These are phyloP conservation scores for Rhineura floridana DNA, from an alignment of 2,113 vertebrate genomes.

Conservation along the genomic window DNA sequence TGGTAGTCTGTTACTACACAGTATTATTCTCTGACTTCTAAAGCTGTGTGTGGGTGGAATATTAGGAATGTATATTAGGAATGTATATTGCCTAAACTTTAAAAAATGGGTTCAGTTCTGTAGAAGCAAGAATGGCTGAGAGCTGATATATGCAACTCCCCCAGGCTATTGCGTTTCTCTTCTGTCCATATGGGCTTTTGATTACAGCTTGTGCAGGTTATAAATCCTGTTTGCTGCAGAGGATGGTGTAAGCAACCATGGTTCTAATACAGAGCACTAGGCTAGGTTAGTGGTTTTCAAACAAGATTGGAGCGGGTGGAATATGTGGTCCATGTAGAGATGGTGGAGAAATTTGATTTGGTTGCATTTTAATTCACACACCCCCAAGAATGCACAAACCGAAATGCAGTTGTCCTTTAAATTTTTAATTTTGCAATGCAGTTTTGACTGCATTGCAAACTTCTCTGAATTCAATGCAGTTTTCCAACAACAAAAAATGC, in stretches of 20 bases:
- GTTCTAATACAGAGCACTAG: not conserved
- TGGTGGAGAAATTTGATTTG: too few relatives aligned
- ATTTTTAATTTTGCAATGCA: too few relatives aligned
- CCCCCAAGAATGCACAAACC: too few relatives aligned
- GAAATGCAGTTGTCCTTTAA: too few relatives aligned
- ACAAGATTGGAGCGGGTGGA: not conserved
- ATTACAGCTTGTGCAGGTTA: not conserved
- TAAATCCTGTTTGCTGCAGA: not conserved
- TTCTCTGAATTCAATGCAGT: too few relatives aligned
- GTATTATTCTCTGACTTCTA: conserved; percentile 9
- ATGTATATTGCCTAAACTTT: not conserved
- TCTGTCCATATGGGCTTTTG: not conserved
- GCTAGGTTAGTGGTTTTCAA: not conserved
- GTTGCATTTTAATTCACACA: too few relatives aligned
- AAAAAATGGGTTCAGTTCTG: not conserved
- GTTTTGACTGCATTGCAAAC: too few relatives aligned
- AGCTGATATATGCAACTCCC: not conserved
- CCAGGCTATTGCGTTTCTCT: not conserved
- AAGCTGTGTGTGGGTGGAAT: not conserved
- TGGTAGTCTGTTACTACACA: not conserved
- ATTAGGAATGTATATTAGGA: not conserved
- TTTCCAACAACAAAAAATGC: too few relatives aligned
- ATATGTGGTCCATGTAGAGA: not conserved
- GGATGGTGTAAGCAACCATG: too few relatives aligned
- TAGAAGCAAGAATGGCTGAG: not conserved